Conservation (phyloP, 2,888 invertebrate species). For the Branchellion lobata region DNA sequence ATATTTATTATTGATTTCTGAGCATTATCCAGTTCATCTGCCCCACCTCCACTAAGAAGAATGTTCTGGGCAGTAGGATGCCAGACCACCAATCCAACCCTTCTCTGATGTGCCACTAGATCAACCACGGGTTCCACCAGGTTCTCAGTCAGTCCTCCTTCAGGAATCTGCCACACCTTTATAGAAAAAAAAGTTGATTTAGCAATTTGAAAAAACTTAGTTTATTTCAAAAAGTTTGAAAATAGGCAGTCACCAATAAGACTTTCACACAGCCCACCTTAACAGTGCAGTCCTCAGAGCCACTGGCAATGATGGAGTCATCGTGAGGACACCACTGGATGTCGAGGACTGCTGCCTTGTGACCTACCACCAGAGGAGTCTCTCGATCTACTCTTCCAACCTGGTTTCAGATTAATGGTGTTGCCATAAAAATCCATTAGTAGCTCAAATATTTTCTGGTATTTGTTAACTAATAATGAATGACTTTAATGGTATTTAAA, state of each 20-base stretch:
- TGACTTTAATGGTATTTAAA: too few relatives aligned
- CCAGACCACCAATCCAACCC: constrained; percentile 89
- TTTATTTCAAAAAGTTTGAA: not conserved
- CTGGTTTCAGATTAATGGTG: too few relatives aligned
- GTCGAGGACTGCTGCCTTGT: constrained; percentile 85
- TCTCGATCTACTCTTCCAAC: constrained; percentile 79
- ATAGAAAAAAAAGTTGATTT: not conserved
- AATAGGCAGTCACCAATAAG: not conserved
- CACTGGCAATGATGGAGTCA: constrained; percentile 90
- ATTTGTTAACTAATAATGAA: too few relatives aligned
- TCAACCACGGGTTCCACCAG: constrained; percentile 78
- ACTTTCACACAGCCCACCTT: constrained; percentile 53
- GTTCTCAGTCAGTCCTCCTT: constrained; percentile 72
- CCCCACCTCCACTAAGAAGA: constrained; percentile 78
- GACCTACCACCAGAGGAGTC: constrained; percentile 79
- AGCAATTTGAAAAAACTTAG: not conserved
- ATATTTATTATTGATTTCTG: too few relatives aligned
- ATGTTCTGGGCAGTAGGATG: constrained; percentile 89
- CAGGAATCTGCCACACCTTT: constrained; percentile 80
- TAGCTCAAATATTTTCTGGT: too few relatives aligned
- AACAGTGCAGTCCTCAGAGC: constrained; percentile 90
- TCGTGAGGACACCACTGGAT: constrained; percentile 96
- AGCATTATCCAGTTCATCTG: not conserved
- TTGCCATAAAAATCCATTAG: too few relatives aligned
- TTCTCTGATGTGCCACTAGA: constrained; percentile 82